Base-by-base conservation (phyloP, 2,888 invertebrate genomes). In the Druceiella hillmani region DNA sequence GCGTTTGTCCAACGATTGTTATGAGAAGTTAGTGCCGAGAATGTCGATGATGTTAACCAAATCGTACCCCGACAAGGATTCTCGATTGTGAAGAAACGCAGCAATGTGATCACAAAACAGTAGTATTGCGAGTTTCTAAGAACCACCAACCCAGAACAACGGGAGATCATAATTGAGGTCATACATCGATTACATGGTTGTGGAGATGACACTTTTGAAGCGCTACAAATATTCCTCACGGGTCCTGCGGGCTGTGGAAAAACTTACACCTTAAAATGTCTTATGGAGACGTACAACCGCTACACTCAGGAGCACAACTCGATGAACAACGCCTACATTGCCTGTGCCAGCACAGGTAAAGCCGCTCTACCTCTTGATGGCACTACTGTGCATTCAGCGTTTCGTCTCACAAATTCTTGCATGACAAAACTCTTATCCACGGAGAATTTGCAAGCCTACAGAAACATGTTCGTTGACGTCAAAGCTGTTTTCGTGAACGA, bases 261-360 rank as follows among this genome's bases (percentile, higher is more conserved):
- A 33, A 45, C 40, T 16, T 37, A 33, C 12, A 33, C 35, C 6
- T 37, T 58, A 16, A 56, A 56, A 50, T 28, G 45, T 11, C 32
- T 59, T 1, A 56, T 57, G 56, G 58, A 59, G 44, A 57, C 51
- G 28, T 56, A 56, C 41, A 58, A 59, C 33, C 45, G 56, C 15
- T 56, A 46, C 44, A 41, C 53, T 25, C 37, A 40, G 33, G 44
- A 50, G 6, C 43, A 48, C 43, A 52, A 57, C 48, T 50, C 49
- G 25, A 33, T 46, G 34, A 52, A 47, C 48, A 56, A 58, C 47
- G 51, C 58, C 10, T 59, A 55, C 49, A 40, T 60, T 34, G 47
- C 52, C 12, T 57, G 55, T 50, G 56, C 55, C 20, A 51, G 52
- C 38, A 57, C 56, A 30, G 57, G 53, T 22, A 55, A 55, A 48